A percentile compares a stretch with the other conserved stretches of the same genome.
Conservation (phyloP, 2,797 vertebrate species). For the Rhinoraja longicauda region DNA sequence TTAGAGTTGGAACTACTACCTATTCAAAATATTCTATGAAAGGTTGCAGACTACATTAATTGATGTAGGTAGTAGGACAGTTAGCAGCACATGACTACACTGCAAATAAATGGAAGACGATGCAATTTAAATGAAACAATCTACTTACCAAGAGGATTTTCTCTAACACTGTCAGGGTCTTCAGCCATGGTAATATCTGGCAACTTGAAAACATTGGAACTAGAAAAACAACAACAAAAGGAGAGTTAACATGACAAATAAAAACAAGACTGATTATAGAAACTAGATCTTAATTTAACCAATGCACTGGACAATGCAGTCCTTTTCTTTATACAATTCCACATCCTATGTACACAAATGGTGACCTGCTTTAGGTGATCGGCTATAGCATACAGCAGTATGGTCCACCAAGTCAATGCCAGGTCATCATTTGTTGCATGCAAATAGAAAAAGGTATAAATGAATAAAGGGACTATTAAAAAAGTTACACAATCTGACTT, state of each 20-base stretch:
- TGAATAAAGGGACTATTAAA: neutral
- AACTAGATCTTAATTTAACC: neutral
- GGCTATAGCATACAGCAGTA: neutral
- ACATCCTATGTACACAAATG: neutral
- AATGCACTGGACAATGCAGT: neutral
- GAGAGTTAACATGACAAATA: neutral
- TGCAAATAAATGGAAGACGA: neutral
- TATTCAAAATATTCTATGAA: neutral
- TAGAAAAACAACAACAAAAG: constrained; percentile 44
- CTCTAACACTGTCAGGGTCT: constrained; percentile 51
- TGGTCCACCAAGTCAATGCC: neutral
- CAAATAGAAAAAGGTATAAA: neutral
- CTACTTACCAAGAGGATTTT: constrained; percentile 61
- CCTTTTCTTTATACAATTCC: neutral
- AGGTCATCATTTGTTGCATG: too few relatives aligned
- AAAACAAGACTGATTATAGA: neutral
- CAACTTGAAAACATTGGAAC: constrained; percentile 58
- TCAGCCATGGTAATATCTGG: constrained; percentile 57
- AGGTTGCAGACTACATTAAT: neutral
- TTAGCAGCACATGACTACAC: neutral
- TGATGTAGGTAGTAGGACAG: neutral
- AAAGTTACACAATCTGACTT: neutral
- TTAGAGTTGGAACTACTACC: neutral
- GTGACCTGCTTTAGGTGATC: neutral
- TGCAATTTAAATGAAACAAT: constrained; percentile 11